Base-by-base conservation (phyloP, 2,888 invertebrate genomes). In the Pediacus dermestoides region DNA sequence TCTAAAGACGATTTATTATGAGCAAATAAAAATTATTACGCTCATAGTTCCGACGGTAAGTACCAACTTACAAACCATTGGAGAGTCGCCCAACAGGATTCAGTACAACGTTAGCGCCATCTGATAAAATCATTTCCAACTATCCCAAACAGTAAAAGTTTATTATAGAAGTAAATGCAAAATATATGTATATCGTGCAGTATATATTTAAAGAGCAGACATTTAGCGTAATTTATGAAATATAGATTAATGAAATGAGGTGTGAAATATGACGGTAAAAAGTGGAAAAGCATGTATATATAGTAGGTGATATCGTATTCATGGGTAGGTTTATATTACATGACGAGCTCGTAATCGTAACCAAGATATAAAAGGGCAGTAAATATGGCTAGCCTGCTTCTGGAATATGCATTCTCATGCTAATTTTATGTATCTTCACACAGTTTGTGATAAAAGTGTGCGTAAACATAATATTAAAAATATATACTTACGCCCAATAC, bases 351-450 rank as follows among this genome's bases (percentile, higher is more conserved):
- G 48, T 64, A 64, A 66, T 52, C 56, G 50, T 64, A 64, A 66
- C 61, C 47, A 55, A 58, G 59, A 53, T 61, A 61, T 65, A 64
- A 65, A 65, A 65, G 55, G 46, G 58, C 58, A 58, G 61, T 65
- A 65, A 65, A 65, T 63, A 60, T 55, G 51, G 54, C 52, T 46
- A 50, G 53, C 44, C 53, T 53, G 56, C 59, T 57, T 50, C 55
- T 55, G 60, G 54, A 57, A 57, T 61, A 56, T 58, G 58, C 57
- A 60, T 61, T 61, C 57, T 61, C 60, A 61, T 61, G 59, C 57
- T 58, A 61, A 61, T 61, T 60, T 58, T 56, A 54, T 54, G 54
- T 51, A 41, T 45, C 50, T 46, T 46, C 46, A 44, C 43, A 35
- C 44, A n/a, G n/a, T n/a, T n/a, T n/a, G n/a, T n/a, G n/a, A n/a